These are phyloP conservation scores for Sphinx pinastri DNA, from an alignment of 2,888 invertebrate species.

Conservation along the genomic window DNA sequence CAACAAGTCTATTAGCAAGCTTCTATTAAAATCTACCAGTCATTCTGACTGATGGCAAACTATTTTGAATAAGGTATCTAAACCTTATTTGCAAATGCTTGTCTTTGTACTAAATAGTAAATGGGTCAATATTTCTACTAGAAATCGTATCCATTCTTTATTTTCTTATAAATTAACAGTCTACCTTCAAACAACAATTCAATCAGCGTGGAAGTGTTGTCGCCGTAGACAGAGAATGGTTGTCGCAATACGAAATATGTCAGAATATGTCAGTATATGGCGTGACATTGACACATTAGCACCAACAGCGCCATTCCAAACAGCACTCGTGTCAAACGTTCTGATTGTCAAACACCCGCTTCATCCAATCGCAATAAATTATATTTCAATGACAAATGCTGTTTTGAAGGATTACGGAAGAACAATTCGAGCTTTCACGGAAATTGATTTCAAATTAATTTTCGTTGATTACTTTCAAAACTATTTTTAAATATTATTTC, in stretches of 20 bases:
- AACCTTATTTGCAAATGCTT: too few species aligned
- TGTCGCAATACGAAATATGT: neutral
- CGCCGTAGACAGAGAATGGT: too few species aligned
- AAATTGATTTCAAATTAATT: neutral
- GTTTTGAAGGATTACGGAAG: neutral
- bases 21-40: too few species aligned
- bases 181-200: neutral
- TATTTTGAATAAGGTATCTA: too few species aligned
- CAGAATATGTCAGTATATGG: neutral
- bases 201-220: neutral
- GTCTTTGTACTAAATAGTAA: too few species aligned
- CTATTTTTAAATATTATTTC: too few species aligned
- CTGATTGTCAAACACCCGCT: constrained; percentile 9
- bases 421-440: neutral
- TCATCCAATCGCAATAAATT: neutral
- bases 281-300: constrained; percentile 23
- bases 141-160: too few species aligned
- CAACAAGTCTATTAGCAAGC: too few species aligned
- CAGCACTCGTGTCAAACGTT: constrained; percentile 12
- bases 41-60: too few species aligned
- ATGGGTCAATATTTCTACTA: too few species aligned
- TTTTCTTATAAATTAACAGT: neutral
- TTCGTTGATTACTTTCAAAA: neutral
- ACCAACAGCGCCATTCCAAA: neutral
- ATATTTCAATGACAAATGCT: constrained; percentile 1